Conservation (phyloP, 1,140 invertebrate genomes). For the Aphidius gifuensis region DNA sequence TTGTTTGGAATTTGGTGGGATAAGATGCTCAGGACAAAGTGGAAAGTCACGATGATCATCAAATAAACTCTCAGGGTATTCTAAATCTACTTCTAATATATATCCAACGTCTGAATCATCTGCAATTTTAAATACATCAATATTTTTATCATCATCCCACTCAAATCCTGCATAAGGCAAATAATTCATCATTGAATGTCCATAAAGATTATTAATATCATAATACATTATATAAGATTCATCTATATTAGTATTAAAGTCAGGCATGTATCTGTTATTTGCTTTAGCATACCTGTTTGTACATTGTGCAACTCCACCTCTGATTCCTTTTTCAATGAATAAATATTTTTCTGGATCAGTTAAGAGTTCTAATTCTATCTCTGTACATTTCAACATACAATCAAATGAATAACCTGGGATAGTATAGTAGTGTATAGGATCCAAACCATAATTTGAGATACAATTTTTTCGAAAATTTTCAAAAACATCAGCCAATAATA, state of each 20-base stretch:
- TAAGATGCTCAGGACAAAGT: conserved; percentile 37
- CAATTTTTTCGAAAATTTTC: conserved; percentile 10
- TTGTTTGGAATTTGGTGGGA: background rate
- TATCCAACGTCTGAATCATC: conserved; percentile 52
- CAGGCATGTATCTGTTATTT: background rate
- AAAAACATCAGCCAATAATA: conserved; percentile 10
- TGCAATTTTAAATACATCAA: conserved; percentile 30
- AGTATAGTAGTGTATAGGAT: conserved; percentile 10
- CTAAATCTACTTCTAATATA: conserved; percentile 51
- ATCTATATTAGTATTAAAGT: background rate
- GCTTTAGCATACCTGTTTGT: background rate
- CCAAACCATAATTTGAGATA: background rate
- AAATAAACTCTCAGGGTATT: conserved; percentile 33
- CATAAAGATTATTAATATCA: background rate
- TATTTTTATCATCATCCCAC: conserved; percentile 36
- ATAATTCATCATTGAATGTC: background rate
- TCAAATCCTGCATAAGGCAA: conserved; percentile 45
- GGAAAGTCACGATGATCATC: conserved; percentile 39
- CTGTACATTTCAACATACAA: background rate
- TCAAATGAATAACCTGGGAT: background rate
- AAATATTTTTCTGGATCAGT: background rate
- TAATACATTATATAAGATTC: conserved; percentile 2
- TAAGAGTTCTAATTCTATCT: background rate
- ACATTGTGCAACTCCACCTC: conserved; percentile 4
- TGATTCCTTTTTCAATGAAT: background rate